Base-by-base conservation (phyloP, 2,888 invertebrate species). In the Cremastobaeus sp. region DNA sequence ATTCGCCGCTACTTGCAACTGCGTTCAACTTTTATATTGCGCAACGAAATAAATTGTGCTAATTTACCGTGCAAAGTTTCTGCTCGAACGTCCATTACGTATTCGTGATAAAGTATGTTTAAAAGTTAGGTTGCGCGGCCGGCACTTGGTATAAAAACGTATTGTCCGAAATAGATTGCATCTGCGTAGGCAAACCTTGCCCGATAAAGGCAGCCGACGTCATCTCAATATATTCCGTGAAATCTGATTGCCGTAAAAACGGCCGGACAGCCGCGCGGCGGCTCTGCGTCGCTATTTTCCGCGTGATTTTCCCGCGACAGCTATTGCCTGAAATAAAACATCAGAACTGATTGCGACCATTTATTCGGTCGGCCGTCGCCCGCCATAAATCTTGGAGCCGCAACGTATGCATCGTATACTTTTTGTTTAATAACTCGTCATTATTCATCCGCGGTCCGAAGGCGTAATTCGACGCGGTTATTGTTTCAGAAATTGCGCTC, bases 161-260 rank as follows among this genome's bases (percentile, higher is more conserved):
- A 68, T 68, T 73, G 66, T 68, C 55, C 68, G 30, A 62, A 47
- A 47, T 34, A 62, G 62, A 68, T 68, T 62, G 50, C 73, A 65
- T 72, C 65, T 55, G 57, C 54, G 54, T 35, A 39, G 20, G 60
- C 54, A 17, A 39, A 52, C 62, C 48, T 69, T 57, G 21, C 11
- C 30, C 68, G 57, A 57, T 66, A 48, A 60, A 68, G 57, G 68
- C 66, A 34, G 20, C 30, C 57, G 47, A 50, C 50, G 74, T 74
- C 74, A 69, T 74, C 69, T 69, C 74, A 52, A 69, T 68, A 64
- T 74, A 55, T 74, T 35, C 43, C 50, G 54, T 20, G 74, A 54
- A 69, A 69, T 69, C 68, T 64, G 74, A 74, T 69, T 52, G 62
- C 69, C 69, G 69, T 74, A 59, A 74, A 71, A 74, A 74, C 64